These are phyloP conservation scores for Euproctis similis DNA, from an alignment of 2,888 invertebrate genomes.

Conservation along the genomic window DNA sequence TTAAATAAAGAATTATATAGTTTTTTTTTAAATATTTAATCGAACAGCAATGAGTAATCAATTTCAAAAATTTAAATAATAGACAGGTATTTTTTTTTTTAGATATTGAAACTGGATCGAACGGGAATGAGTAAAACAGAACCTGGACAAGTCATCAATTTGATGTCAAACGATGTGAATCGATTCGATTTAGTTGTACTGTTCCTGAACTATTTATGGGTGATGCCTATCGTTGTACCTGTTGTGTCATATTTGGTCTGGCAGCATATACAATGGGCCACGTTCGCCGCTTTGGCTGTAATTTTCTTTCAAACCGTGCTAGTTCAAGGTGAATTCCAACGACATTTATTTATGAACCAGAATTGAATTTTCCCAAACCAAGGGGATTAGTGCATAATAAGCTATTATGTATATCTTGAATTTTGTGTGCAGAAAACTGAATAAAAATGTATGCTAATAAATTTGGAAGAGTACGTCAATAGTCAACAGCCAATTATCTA, in stretches of 20 bases:
- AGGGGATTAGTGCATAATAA: too few species aligned
- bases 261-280: constrained; percentile 60
- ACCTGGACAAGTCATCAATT: constrained; percentile 87
- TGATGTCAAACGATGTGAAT: constrained; percentile 90
- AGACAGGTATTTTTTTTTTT: constrained; percentile 24
- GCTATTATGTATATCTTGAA: too few species aligned
- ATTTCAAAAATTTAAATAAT: too few species aligned
- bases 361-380: too few species aligned
- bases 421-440: too few species aligned
- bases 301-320: constrained; percentile 78
- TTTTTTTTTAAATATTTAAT: too few species aligned
- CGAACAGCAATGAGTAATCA: too few species aligned
- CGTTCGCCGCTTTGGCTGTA: constrained; percentile 52
- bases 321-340: constrained; percentile 71
- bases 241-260: constrained; percentile 69
- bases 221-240: constrained; percentile 84
- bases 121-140: constrained; percentile 77
- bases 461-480: too few species aligned
- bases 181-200: constrained; percentile 84
- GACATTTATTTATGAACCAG: too few species aligned
- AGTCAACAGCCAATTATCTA: too few species aligned
- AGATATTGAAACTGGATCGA: constrained; percentile 71
- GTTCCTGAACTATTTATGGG: constrained; percentile 86
- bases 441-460: too few species aligned
- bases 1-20: too few species aligned